A percentile compares a stretch with the other conserved stretches of the same genome.
Evolutionary conservation across 2,888 invertebrate species (phyloP).

Genomic region (Cerceris rybyensis): DNA sequence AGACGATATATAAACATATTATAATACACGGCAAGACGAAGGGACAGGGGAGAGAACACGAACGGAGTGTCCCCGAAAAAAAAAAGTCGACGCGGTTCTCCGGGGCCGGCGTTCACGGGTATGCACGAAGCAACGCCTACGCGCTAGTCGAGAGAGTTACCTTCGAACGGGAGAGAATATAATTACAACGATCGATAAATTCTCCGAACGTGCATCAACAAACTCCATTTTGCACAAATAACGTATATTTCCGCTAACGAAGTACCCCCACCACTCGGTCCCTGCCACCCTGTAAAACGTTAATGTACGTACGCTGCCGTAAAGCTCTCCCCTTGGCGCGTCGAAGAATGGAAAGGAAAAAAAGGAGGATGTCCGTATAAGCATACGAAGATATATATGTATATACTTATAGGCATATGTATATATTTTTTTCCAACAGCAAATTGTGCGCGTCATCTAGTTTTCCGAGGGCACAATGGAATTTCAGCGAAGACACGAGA

Average conservation of each 20-base stretch:
- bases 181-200: slow-evolving; percentile 54
- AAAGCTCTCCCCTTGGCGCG: slow-evolving; percentile 26
- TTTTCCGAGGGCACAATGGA: slow-evolving; percentile 43
- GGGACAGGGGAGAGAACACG: slow-evolving; percentile 54
- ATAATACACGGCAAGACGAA: slow-evolving; percentile 68
- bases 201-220: slow-evolving; percentile 52
- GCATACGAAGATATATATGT: not conserved
- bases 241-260: slow-evolving; percentile 52
- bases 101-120: slow-evolving; percentile 6
- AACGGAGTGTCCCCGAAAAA: slow-evolving; percentile 72
- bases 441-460: slow-evolving; percentile 25
- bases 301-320: slow-evolving; percentile 41
- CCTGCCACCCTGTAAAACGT: slow-evolving; percentile 34
- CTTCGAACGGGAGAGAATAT: slow-evolving; percentile 46
- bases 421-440: slow-evolving; percentile 21
- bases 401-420: not conserved
- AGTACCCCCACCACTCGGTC: slow-evolving; percentile 33
- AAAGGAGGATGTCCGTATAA: slow-evolving; percentile 6
- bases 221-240: slow-evolving; percentile 52
- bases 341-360: not conserved
- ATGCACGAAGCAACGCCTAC: slow-evolving; percentile 36
- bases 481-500: slow-evolving; percentile 48
- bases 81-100: slow-evolving; percentile 47
- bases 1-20: slow-evolving; percentile 74
- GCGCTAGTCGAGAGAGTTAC: slow-evolving; percentile 33